phyloP scores from a whole-genome alignment of 2,888 invertebrate species.

The Drosophila pseudotakahashii region DNA sequence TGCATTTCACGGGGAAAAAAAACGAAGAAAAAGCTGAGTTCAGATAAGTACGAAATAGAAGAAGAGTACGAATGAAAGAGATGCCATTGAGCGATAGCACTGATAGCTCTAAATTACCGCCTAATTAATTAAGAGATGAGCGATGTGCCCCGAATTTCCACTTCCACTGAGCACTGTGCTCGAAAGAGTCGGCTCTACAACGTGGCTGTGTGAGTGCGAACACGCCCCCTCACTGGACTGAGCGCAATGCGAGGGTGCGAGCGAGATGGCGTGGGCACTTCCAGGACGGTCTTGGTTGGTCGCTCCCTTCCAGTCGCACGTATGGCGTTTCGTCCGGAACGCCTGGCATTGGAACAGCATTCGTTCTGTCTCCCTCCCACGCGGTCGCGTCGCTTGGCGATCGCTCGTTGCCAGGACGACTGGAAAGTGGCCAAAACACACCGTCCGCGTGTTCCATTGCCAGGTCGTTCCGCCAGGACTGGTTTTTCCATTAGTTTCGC shows the following conservation, averaged over 20 bases:
- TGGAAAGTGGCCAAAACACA: slow-evolving; percentile 67
- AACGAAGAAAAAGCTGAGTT: not conserved
- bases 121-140: slow-evolving; percentile 54
- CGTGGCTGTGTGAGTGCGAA: slow-evolving; percentile 32
- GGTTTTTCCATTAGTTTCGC: slow-evolving; percentile 79
- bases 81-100: slow-evolving; percentile 76
- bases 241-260: slow-evolving; percentile 51
- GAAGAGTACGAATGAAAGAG: slow-evolving; percentile 27
- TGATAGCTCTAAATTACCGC: slow-evolving; percentile 47
- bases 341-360: slow-evolving; percentile 45
- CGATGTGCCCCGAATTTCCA: slow-evolving; percentile 15
- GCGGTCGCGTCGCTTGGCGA: slow-evolving; percentile 43
- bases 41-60: slow-evolving; percentile 4
- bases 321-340: slow-evolving; percentile 49
- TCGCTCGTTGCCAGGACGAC: slow-evolving; percentile 77
- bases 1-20: slow-evolving; percentile 31
- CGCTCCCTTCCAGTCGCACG: slow-evolving; percentile 54
- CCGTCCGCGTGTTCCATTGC: slow-evolving; percentile 50
- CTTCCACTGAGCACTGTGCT: not conserved
- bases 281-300: slow-evolving; percentile 45
- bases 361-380: slow-evolving; percentile 33
- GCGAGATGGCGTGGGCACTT: slow-evolving; percentile 35
- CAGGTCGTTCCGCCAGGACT: slow-evolving; percentile 75
- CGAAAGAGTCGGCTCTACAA: slow-evolving; percentile 55
- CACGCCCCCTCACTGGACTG: slow-evolving; percentile 63